phyloP scores from a whole-genome alignment of 2,797 vertebrate genomes.

The Lophura swinhoii region DNA sequence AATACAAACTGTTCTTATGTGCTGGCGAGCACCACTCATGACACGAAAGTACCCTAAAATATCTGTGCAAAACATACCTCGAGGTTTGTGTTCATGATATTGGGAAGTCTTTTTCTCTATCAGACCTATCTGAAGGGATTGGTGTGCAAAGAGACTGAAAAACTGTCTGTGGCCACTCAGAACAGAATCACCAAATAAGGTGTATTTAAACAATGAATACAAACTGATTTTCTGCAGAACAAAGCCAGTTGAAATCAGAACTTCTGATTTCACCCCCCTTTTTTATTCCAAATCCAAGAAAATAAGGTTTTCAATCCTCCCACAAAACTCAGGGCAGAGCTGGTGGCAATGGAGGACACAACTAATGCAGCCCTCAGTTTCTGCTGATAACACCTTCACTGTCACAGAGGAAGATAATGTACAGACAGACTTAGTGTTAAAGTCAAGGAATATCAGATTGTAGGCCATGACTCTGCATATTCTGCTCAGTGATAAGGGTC shows the following conservation, averaged over 20 bases:
- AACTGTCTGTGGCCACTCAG: not conserved
- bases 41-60: too few relatives aligned
- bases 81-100: not conserved
- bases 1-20: rapidly evolving
- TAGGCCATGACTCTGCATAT: not conserved
- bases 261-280: not conserved
- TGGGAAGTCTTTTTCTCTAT: not conserved
- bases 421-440: not conserved
- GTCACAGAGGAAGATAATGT: not conserved
- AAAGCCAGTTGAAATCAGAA: not conserved
- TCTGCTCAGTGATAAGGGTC: not conserved
- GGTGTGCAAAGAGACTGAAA: not conserved
- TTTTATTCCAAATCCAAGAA: not conserved
- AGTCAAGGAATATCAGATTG: not conserved
- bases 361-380: not conserved
- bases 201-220: not conserved
- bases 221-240: not conserved
- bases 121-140: not conserved
- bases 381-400: not conserved
- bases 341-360: not conserved
- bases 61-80: not conserved
- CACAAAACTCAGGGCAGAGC: not conserved
- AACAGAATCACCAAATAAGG: not conserved
- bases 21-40: not conserved
- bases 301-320: not conserved